Base-by-base conservation (phyloP, 2,797 vertebrate genomes). In the Hippocampus kuda region DNA sequence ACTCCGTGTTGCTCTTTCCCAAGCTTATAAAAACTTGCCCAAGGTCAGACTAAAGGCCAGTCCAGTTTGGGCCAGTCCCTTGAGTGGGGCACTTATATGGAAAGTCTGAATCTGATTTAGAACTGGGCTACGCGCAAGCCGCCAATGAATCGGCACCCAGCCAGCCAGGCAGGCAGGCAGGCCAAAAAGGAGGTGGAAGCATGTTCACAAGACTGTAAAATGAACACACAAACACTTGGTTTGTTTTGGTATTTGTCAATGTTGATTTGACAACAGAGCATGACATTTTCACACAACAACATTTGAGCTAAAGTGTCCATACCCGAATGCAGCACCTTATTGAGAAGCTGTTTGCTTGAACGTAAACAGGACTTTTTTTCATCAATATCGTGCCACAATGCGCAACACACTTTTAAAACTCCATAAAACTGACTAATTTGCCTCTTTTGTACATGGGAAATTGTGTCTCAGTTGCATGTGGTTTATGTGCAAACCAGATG, bases 101-200 rank as follows among this genome's bases (percentile, higher is more conserved):
- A 86, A 89, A 88, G 81, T 87, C 88, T 84, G 86, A 86, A 86
- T 87, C 85, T 85, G 86, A 89, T 89, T 88, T 88, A 86, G 82
- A 83, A 76, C 86, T 85, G 75, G 84, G 79, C 85, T 83, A 85
- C 82, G 84, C 86, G 83, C 81, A 75, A 82, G 84, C 86, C 83
- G 84, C 83, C 84, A 77, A 85, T 81, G 81, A 76, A 75, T 69
- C 77, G 85, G 84, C 82, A 79, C 57, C 27, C 70, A 60, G 85
- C 27, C 70, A 60, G 85, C 86, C 85, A 88, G 77, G 48, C 49
- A 63, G 81, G 81, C 30, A 34, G 34, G 34, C 34, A 38, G 68
- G 75, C 75, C 15, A 61, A 38, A 62, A 22, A 18, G 63, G 70
- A 78, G 65, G 65, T 46, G 13, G 70, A 51, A 68, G 73, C 65